phyloP scores from a whole-genome alignment of 2,113 vertebrate species.

The human region DNA sequence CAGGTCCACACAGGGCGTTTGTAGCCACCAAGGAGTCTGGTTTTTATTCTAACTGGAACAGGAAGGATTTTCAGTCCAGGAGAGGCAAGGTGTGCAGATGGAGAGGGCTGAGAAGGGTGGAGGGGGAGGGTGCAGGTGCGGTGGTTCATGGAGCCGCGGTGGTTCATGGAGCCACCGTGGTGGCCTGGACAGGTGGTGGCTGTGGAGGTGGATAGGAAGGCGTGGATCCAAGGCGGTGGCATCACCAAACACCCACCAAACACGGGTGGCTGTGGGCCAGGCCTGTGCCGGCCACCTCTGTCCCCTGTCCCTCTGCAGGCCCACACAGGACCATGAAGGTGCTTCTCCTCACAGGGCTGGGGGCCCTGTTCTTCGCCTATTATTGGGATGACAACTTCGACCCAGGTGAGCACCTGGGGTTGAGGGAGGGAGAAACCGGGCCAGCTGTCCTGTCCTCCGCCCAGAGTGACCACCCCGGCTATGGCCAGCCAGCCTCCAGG shows the following conservation, averaged over 20 bases:
- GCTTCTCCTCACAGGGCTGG: not conserved
- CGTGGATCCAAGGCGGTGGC: not conserved
- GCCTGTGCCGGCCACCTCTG: not conserved
- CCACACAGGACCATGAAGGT: not conserved
- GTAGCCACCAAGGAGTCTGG: not conserved
- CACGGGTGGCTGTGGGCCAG: not conserved
- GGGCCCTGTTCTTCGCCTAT: conserved; percentile 65
- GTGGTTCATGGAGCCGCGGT: not conserved
- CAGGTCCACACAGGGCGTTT: not conserved
- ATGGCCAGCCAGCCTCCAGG: conserved; percentile 85
- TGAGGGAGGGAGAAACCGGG: conserved; percentile 3
- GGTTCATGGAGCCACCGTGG: not conserved
- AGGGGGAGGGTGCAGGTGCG: not conserved
- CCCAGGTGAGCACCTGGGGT: conserved; percentile 72
- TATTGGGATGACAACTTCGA: conserved; percentile 83
- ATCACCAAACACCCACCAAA: not conserved
- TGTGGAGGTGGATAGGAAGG: not conserved
- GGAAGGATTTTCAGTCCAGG: not conserved
- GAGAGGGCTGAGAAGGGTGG: not conserved
- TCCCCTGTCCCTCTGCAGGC: not conserved
- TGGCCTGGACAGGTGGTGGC: not conserved
- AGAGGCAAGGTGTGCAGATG: not conserved
- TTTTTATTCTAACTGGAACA: not conserved
- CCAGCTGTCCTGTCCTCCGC: too few species aligned
- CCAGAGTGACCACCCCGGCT: not conserved